phyloP scores from a whole-genome alignment of 2,797 vertebrate species.

The Pagetopsis macropterus region DNA sequence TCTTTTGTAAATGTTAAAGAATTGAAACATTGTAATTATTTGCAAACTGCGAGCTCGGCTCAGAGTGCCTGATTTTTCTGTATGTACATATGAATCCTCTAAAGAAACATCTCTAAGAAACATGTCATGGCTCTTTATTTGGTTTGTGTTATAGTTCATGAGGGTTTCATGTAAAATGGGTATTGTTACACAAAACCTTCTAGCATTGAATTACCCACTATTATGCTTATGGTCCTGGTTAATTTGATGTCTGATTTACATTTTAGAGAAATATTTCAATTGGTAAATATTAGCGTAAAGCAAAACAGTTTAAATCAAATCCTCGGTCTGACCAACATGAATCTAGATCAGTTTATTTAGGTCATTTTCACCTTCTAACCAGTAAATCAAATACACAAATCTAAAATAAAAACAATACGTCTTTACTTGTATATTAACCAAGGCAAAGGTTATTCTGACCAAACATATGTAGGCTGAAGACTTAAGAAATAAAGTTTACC shows the following conservation, averaged over 20 bases:
- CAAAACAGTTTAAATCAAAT: not conserved
- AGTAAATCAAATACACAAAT: no score
- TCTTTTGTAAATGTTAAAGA: slow-evolving; percentile 73
- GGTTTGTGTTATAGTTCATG: not conserved
- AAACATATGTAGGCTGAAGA: no score
- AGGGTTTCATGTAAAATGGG: not conserved
- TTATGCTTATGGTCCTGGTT: not conserved
- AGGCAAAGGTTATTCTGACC: no score
- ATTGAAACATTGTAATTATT: slow-evolving; percentile 77
- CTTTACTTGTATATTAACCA: no score
- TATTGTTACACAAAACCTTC: not conserved
- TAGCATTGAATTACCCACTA: not conserved
- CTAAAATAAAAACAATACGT: no score
- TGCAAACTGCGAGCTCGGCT: slow-evolving; percentile 77
- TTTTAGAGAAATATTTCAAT: no score
- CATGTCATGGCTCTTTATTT: slow-evolving; percentile 27
- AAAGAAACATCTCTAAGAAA: slow-evolving; percentile 68
- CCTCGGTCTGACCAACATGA: not conserved
- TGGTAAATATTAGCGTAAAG: not conserved
- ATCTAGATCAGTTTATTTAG: no score
- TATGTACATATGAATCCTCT: slow-evolving; percentile 81
- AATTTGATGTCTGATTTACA: not conserved
- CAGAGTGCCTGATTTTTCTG: slow-evolving; percentile 87
- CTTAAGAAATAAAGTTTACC: no score
- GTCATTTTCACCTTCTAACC: no score